These are phyloP conservation scores for Myxocyprinus asiaticus DNA, from an alignment of 2,113 vertebrate species.

Conservation along the genomic window DNA sequence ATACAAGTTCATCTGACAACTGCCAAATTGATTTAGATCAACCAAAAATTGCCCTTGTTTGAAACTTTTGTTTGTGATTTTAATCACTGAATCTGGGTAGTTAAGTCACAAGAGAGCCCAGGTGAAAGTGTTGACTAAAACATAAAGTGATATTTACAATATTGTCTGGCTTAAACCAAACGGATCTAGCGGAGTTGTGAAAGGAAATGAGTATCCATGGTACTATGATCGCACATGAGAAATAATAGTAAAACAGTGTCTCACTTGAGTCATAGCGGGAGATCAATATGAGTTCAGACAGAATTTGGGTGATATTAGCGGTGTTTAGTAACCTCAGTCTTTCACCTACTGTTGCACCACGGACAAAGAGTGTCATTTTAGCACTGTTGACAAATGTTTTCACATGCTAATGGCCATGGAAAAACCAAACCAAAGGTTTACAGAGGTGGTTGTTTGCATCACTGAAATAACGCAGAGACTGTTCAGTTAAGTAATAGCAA, in stretches of 20 bases:
- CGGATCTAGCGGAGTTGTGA: conserved; percentile 23
- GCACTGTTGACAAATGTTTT: not conserved
- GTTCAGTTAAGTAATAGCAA: not conserved
- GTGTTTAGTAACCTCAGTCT: conserved; percentile 12
- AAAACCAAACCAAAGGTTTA: conserved; percentile 20
- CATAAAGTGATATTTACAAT: conserved; percentile 37
- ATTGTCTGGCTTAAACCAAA: conserved; percentile 38
- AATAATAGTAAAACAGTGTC: conserved; percentile 60
- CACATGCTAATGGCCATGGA: not conserved
- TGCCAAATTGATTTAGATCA: too few relatives aligned
- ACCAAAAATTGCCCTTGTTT: not conserved
- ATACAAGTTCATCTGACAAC: not conserved
- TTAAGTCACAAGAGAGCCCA: not conserved
- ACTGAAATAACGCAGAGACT: not conserved
- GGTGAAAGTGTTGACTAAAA: conserved; percentile 47
- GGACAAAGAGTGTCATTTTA: too few relatives aligned
- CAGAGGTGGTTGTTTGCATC: conserved; percentile 18
- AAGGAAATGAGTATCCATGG: conserved; percentile 46
- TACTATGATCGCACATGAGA: conserved; percentile 65
- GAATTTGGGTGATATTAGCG: conserved; percentile 51
- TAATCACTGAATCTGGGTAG: not conserved
- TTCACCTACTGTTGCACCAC: not conserved
- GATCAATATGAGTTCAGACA: conserved; percentile 60
- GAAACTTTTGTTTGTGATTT: not conserved
- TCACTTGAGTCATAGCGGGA: conserved; percentile 69